A percentile compares a stretch with the other conserved stretches of the same genome.
phyloP scores from a whole-genome alignment of 1,140 invertebrate species.

The Calephelis virginiensis region DNA sequence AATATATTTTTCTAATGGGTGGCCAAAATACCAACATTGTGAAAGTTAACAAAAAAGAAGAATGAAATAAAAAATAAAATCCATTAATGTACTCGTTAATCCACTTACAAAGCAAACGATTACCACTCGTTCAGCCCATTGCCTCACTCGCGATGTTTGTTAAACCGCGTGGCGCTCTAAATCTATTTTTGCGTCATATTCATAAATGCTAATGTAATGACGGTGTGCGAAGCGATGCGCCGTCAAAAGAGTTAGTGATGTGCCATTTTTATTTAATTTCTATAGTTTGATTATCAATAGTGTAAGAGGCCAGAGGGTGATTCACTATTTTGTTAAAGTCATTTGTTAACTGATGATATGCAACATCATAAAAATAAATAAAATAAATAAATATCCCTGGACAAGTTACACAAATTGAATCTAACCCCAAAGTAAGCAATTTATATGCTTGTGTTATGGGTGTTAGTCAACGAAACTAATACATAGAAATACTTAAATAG shows the following conservation, averaged over 20 bases:
- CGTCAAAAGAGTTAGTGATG: constrained; percentile 22
- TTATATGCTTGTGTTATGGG: no score
- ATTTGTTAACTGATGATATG: no score
- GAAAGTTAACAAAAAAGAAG: neutral
- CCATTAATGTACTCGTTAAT: constrained; percentile 12
- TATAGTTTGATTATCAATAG: constrained; percentile 16
- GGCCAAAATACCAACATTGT: neutral
- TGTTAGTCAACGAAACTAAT: no score
- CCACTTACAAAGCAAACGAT: constrained; percentile 20
- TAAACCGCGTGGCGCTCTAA: constrained; percentile 45
- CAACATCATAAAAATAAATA: no score
- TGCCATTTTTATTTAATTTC: neutral
- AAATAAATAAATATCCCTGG: no score
- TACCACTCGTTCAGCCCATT: constrained; percentile 26
- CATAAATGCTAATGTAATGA: constrained; percentile 53
- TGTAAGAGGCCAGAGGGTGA: no score
- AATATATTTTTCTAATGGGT: neutral
- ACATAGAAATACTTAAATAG: no score
- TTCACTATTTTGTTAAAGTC: no score
- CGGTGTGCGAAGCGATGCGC: constrained; percentile 27
- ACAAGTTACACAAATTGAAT: no score
- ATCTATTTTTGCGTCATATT: constrained; percentile 61
- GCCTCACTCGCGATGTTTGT: constrained; percentile 19
- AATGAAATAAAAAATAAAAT: neutral
- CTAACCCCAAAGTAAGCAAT: no score